A percentile compares a stretch with the other conserved stretches of the same genome.
Conservation (phyloP, 1,140 invertebrate species). For the Camponotus pennsylvanicus region DNA sequence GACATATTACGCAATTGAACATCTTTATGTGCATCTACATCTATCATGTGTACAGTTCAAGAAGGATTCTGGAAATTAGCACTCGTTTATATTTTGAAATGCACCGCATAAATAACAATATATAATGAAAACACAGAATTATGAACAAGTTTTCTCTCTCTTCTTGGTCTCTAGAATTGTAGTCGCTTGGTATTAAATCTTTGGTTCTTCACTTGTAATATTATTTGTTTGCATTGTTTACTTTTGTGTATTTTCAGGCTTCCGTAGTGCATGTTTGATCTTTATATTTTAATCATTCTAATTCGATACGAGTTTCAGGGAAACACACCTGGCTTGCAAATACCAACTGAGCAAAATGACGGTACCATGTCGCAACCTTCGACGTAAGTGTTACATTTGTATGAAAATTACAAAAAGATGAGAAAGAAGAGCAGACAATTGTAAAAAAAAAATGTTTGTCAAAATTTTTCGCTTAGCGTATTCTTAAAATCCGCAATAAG, state of each 20-base stretch:
- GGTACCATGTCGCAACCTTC: conserved; percentile 17
- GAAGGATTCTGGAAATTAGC: background rate
- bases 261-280: conserved; percentile 72
- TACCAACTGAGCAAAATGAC: conserved; percentile 61
- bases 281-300: conserved; percentile 75
- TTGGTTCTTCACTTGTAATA: conserved; percentile 5
- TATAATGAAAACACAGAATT: background rate
- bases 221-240: background rate
- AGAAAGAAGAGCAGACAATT: background rate
- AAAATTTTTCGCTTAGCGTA: background rate
- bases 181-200: background rate
- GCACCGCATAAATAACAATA: background rate
- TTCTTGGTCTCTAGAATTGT: background rate
- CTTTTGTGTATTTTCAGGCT: conserved; percentile 66
- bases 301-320: conserved; percentile 79
- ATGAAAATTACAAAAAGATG: background rate
- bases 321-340: conserved; percentile 68
- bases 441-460: too few species aligned
- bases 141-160: background rate
- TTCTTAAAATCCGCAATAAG: background rate
- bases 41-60: background rate
- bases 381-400: conserved; percentile 53
- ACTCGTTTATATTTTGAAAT: background rate
- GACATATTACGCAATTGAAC: background rate
- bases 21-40: background rate